These are phyloP conservation scores for Cantharis rufa DNA, from an alignment of 2,888 invertebrate species.

Conservation along the genomic window DNA sequence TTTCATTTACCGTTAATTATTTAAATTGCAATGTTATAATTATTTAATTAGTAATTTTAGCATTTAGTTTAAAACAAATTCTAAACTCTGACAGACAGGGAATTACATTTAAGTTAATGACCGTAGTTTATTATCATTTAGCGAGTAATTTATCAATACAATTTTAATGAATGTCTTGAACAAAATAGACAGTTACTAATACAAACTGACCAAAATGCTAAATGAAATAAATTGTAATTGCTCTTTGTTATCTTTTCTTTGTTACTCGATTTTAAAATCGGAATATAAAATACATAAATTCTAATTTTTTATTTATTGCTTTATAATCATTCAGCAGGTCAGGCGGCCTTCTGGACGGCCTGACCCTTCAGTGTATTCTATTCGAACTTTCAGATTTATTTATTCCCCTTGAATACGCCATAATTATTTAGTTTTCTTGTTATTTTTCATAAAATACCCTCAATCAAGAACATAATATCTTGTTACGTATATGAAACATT, in stretches of 20 bases:
- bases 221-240: not conserved
- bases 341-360: too few relatives aligned
- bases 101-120: not conserved
- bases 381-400: too few relatives aligned
- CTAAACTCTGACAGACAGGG: not conserved
- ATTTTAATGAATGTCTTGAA: not conserved
- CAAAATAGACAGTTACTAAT: not conserved
- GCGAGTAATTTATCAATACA: not conserved
- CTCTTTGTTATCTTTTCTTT: too few relatives aligned
- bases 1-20: too few relatives aligned
- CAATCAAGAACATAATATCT: not conserved
- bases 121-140: not conserved
- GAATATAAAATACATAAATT: too few relatives aligned
- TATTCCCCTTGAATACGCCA: too few relatives aligned
- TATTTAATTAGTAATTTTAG: not conserved
- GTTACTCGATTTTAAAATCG: too few relatives aligned
- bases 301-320: too few relatives aligned
- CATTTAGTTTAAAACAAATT: not conserved
- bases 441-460: not conserved
- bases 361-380: too few relatives aligned
- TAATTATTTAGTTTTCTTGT: not conserved
- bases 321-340: too few relatives aligned
- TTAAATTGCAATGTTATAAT: not conserved
- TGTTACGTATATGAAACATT: not conserved
- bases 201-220: not conserved